A percentile compares a stretch with the other conserved stretches of the same genome.
Conservation (phyloP, 2,797 vertebrate genomes). For the Acropternis orthonyx region DNA sequence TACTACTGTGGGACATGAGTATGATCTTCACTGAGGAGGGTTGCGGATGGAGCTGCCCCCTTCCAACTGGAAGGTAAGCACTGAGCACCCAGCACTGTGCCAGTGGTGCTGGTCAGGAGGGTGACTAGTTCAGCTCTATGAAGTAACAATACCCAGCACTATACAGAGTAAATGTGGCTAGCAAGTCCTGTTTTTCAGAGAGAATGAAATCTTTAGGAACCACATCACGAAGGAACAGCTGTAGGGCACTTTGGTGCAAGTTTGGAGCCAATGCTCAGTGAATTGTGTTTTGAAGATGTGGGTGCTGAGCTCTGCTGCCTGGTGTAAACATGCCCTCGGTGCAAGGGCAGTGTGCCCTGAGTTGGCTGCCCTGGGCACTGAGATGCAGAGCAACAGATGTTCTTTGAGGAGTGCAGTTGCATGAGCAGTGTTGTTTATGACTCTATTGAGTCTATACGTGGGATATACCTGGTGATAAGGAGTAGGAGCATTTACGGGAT, state of each 20-base stretch:
- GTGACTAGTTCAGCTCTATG: not conserved
- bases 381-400: not conserved
- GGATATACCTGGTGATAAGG: not conserved
- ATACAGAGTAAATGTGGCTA: not conserved
- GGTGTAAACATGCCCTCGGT: not conserved
- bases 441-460: not conserved
- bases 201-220: not conserved
- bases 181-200: not conserved
- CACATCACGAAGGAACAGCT: not conserved
- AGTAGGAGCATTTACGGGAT: not conserved
- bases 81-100: accelerated
- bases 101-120: not conserved
- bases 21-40: not conserved
- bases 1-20: not conserved
- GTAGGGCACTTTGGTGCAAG: not conserved
- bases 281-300: not conserved
- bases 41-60: not conserved
- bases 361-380: not conserved
- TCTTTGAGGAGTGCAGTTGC: not conserved
- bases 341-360: not conserved
- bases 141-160: too few species aligned
- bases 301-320: accelerated
- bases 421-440: not conserved
- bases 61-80: not conserved
- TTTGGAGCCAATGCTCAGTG: not conserved